Base-by-base conservation (phyloP, 2,797 vertebrate species). In the Amniataba percoides region DNA sequence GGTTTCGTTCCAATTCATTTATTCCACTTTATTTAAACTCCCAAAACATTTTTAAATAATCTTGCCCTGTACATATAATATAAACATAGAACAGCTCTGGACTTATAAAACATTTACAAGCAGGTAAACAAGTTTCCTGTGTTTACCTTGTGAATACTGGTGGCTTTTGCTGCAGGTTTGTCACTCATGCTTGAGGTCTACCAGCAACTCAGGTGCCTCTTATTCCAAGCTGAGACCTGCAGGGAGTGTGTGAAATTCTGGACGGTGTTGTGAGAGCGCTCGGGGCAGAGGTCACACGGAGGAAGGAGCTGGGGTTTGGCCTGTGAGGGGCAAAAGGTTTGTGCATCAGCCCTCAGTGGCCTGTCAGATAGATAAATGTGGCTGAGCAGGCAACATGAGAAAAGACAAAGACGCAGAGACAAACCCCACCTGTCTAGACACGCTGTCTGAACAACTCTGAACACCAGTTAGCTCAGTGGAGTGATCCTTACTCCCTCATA, bases 161-260 rank as follows among this genome's bases (percentile, higher is more conserved):
- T 16, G 74, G 71, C 67, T 71, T 78, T 71, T 71, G 82, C 72
- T 85, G 74, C 71, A 70, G 77, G 73, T 87, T 81, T 82, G 81
- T 83, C 82, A 74, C 72, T 78, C 36, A 53, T 3, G 36, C 78
- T 79, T 59, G 0, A 86, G 34, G 68, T 78, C 79, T 79, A 49
- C 84, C 78, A 81, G 78, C 77, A 77, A 73, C 79, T 88, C 81
- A 36, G 65, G 52, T 76, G 71, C 70, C 66, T 87, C 48, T 63
- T 40, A 66, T 81, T 78, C 14, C 0, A 8, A 51, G 77, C 40
- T 2, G n/a, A 21, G 56, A 56, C 58, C 77, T 83, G 82, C 77
- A 79, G 68, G 56, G 48, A 77, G 57, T 2, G 78, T 95, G 94
- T 88, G 93, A 94, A 90, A 95, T 95, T 93, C 93, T 87, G 75